phyloP scores from a whole-genome alignment of 2,888 invertebrate species.

The Xylocampa areola region DNA sequence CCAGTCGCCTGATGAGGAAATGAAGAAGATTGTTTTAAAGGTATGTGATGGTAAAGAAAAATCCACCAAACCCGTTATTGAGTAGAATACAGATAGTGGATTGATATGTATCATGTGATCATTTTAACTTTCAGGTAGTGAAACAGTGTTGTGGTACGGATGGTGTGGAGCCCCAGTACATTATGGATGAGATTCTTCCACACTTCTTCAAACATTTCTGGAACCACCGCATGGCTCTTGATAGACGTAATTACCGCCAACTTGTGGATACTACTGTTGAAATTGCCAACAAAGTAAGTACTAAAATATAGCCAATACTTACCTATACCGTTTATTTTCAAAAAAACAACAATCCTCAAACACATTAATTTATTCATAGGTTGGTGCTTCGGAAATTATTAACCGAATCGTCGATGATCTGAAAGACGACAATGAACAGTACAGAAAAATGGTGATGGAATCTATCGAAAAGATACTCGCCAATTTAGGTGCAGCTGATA shows the following conservation, averaged over 20 bases:
- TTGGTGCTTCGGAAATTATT: conserved; percentile 99
- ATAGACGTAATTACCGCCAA: conserved; percentile 98
- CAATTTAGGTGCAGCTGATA: conserved; percentile 99
- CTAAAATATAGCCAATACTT: neutral
- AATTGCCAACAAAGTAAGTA: conserved; percentile 97
- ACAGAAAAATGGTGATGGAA: conserved; percentile 99
- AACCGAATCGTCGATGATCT: conserved; percentile 99
- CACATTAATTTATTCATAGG: conserved; percentile 78
- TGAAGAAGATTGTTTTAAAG: conserved; percentile 99
- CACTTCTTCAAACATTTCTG: conserved; percentile 99
- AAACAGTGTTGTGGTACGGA: conserved; percentile 99
- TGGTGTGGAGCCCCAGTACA: conserved; percentile 99
- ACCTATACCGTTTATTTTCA: neutral
- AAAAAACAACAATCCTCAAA: neutral
- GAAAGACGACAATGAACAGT: conserved; percentile 99
- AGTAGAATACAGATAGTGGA: neutral
- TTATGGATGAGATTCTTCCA: conserved; percentile 99
- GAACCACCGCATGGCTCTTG: conserved; percentile 99
- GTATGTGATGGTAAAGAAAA: conserved; percentile 74
- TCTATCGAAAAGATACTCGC: conserved; percentile 99
- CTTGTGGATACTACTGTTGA: conserved; percentile 99
- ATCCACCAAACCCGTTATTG: neutral
- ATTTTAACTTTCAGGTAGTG: conserved; percentile 92
- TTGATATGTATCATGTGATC: neutral
- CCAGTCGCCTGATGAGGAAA: conserved; percentile 99